phyloP scores from a whole-genome alignment of 2,797 vertebrate species.

The Sebastes reedi region DNA sequence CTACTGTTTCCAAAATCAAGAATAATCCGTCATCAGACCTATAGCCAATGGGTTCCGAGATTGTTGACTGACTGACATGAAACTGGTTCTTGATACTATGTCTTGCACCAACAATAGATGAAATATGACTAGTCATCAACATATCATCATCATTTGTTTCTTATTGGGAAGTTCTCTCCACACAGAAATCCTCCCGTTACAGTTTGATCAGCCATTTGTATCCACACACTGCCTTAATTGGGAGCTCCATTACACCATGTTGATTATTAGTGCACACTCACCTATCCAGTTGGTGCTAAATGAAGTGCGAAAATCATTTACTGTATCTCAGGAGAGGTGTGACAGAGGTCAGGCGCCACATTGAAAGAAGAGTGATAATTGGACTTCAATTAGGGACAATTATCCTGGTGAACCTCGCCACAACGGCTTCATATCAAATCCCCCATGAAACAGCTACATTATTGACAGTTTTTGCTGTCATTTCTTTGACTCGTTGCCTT shows the following conservation, averaged over 20 bases:
- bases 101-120: neutral
- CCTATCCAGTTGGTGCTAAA: constrained; percentile 35
- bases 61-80: neutral
- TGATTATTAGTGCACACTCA: constrained; percentile 10
- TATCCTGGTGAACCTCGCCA: neutral
- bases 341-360: constrained; percentile 25
- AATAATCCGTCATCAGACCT: neutral
- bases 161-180: neutral
- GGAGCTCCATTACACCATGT: neutral
- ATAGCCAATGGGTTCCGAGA: neutral
- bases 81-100: neutral
- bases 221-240: neutral
- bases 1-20: too few relatives aligned
- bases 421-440: constrained; percentile 6
- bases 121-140: neutral
- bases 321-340: constrained; percentile 10
- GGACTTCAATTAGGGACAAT: constrained; percentile 21
- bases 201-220: neutral
- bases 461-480: neutral
- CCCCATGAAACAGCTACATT: neutral
- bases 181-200: too few relatives aligned
- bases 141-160: neutral
- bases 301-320: constrained; percentile 40
- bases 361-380: constrained; percentile 27
- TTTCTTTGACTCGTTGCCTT: neutral